Percentiles rank a stretch among this genome's conserved stretches.
These are phyloP conservation scores for Hippoglossus stenolepis DNA, from an alignment of 2,113 vertebrate genomes.

Conservation along the genomic window DNA sequence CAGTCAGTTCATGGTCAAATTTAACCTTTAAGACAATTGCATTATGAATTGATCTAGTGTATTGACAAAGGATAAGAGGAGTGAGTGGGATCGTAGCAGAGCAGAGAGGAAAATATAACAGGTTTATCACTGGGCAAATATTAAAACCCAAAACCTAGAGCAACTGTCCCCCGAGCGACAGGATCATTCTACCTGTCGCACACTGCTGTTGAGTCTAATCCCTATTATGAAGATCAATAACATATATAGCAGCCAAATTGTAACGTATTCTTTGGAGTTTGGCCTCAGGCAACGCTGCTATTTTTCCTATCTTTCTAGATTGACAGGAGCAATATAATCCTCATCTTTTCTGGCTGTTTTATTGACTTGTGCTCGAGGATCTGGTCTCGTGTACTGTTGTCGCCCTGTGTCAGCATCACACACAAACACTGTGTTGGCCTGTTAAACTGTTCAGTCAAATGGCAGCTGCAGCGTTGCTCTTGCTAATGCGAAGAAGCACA, in stretches of 20 bases:
- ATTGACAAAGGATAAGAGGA: not conserved
- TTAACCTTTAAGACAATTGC: too few species aligned
- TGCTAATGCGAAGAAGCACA: constrained; percentile 61
- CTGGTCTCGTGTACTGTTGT: constrained; percentile 18
- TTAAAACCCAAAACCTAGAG: constrained; percentile 17
- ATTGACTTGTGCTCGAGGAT: constrained; percentile 57
- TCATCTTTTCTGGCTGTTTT: constrained; percentile 41
- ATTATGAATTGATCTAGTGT: not conserved
- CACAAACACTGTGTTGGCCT: constrained; percentile 39
- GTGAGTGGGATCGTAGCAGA: too few species aligned
- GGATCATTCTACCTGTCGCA: constrained; percentile 44
- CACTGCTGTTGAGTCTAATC: constrained; percentile 47
- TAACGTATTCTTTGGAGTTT: constrained; percentile 27
- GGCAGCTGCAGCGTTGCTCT: constrained; percentile 41
- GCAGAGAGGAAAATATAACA: not conserved
- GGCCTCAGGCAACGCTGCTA: constrained; percentile 48
- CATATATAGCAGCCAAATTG: constrained; percentile 33
- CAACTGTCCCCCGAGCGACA: constrained; percentile 35
- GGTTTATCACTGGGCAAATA: constrained; percentile 4
- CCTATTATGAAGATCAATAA: constrained; percentile 59
- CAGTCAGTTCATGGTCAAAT: too few species aligned
- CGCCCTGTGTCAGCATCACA: constrained; percentile 44
- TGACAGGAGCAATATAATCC: constrained; percentile 64
- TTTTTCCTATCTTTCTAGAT: constrained; percentile 33
- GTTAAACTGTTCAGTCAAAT: constrained; percentile 56